Evolutionary conservation across 2,797 vertebrate species (phyloP).

Genomic region (Enteromius afrohamiltoni): DNA sequence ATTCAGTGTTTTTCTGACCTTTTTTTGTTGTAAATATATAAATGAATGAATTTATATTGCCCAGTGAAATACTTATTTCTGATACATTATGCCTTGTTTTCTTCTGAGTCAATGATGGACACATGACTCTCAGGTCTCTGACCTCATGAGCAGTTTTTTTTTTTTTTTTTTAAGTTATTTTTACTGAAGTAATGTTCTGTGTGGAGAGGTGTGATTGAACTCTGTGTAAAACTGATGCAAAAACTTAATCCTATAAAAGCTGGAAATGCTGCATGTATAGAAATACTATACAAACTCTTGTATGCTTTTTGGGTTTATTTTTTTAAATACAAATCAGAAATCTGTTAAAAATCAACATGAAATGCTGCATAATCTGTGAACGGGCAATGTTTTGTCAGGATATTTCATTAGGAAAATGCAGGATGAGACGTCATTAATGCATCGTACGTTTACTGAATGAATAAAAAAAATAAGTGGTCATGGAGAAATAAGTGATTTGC

Average conservation of each 20-base stretch:
- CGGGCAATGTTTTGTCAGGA: neutral
- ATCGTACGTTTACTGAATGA: neutral
- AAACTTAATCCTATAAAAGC: neutral
- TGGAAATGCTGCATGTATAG: conserved; percentile 2
- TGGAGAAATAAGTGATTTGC: neutral
- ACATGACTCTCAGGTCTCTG: neutral
- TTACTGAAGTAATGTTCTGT: neutral
- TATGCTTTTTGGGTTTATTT: too few species aligned
- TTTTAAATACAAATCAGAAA: neutral
- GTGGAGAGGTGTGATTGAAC: neutral
- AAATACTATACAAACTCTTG: neutral
- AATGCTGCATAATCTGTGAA: neutral
- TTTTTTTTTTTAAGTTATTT: neutral
- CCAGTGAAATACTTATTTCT: neutral
- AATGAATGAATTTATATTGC: neutral
- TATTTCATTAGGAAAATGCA: neutral
- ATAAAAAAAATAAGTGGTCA: neutral
- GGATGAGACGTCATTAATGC: neutral
- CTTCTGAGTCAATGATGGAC: neutral
- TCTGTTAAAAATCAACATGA: neutral
- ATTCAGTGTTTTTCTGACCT: neutral
- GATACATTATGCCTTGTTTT: neutral
- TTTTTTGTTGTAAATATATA: neutral
- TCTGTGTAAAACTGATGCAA: conserved; percentile 20
- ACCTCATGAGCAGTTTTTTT: neutral